Conservation (phyloP, 1,140 invertebrate genomes). For the Nymphalis io region DNA sequence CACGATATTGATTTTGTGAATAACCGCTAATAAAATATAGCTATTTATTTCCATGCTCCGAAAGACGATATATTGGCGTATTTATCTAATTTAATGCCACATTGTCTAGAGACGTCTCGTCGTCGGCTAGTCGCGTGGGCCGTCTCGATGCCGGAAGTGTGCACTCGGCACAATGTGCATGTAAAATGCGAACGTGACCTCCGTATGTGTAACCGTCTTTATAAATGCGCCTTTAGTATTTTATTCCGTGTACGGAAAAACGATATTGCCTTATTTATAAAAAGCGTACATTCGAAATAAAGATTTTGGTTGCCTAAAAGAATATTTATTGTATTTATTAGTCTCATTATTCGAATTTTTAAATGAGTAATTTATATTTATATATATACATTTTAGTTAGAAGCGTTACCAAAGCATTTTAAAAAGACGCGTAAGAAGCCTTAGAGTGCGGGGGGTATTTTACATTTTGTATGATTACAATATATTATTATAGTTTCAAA, state of each 20-base stretch:
- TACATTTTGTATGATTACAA: too few species aligned
- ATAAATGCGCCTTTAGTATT: conserved; percentile 13
- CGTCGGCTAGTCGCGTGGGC: conserved; percentile 26
- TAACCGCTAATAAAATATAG: conserved; percentile 27
- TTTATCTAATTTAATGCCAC: conserved; percentile 43
- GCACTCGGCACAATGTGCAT: conserved; percentile 35
- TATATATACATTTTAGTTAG: too few species aligned
- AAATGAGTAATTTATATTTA: too few species aligned
- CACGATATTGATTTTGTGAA: conserved; percentile 9
- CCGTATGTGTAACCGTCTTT: conserved; percentile 26
- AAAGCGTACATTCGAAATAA: too few species aligned
- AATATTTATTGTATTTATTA: too few species aligned
- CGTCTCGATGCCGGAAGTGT: conserved; percentile 30
- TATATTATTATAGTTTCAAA: not conserved
- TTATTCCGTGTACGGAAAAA: not conserved
- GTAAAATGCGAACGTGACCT: conserved; percentile 49
- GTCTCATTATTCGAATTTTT: too few species aligned
- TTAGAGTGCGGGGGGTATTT: too few species aligned
- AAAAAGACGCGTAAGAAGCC: too few species aligned
- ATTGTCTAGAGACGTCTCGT: conserved; percentile 31
- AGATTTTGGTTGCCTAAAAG: too few species aligned
- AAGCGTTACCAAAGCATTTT: too few species aligned
- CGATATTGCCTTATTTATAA: not conserved
- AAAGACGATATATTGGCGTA: conserved; percentile 34
- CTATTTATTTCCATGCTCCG: conserved; percentile 17